Base-by-base conservation (phyloP, 2,888 invertebrate species). In the Andrena fulva region DNA sequence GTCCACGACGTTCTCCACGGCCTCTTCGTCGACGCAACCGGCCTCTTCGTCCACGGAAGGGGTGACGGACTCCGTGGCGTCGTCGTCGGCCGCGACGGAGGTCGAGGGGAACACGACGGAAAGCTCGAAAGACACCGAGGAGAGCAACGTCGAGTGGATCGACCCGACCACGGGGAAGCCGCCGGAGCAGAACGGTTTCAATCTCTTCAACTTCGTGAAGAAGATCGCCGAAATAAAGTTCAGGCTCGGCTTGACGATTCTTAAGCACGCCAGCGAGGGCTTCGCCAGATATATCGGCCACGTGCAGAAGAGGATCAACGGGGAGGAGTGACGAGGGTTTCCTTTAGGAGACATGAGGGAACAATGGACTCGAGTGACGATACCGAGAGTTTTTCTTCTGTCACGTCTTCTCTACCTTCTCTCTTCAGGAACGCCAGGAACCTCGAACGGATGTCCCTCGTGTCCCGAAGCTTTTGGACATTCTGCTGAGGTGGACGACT, bases 161-260 rank as follows among this genome's bases (percentile, higher is more conserved):
- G 90, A 92, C 8, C 80, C 89, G 2, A 87, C 88, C 3, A 85
- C 87, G 42, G 85, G 89, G 76, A 77, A 84, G 24, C 83, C 88
- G 59, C 7, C 54, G 76, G 70, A 76, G 24, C 83, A 80, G 48
- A 84, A 87, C 5, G 87, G 89, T 29, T 91, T 93, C 59, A 91
- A 90, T 74, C 80, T 97, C 75, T 94, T 96, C 70, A 95, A 95
- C 16, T 95, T 97, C 76, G 91, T 97, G 24, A 96, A 95, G 90
- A 95, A 96, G 86, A 93, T 97, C 54, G 95, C 97, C 2, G 96
- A 96, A 90, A 95, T 96, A 72, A 97, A 97, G 92, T 94, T 97
- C 42, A 95, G 95, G 89, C 92, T 97, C 63, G 97, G 97, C 0
- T 92, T 97, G 72, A 96, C 96, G 77, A 94, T 97, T 81, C 92